Conservation (phyloP, 2,113 vertebrate species). For the Mesembrinibis cayennensis region DNA sequence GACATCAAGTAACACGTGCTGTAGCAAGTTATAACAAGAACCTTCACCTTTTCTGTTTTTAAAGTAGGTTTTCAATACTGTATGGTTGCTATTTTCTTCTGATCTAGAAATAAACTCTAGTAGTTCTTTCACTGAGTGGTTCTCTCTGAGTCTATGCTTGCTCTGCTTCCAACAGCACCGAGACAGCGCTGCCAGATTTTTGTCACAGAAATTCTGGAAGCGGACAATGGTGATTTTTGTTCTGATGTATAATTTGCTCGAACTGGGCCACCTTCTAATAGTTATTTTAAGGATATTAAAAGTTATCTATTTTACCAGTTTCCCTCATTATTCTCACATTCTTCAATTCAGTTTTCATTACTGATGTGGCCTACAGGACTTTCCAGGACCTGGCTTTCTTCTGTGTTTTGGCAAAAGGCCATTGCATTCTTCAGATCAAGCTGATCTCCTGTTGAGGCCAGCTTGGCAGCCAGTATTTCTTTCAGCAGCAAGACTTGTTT, state of each 20-base stretch:
- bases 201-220: background rate
- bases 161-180: background rate
- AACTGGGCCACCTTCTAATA: background rate
- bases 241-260: background rate
- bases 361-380: background rate
- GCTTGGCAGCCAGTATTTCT: background rate
- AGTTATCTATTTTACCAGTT: background rate
- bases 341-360: background rate
- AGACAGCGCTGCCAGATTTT: background rate
- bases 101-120: background rate
- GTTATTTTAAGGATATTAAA: background rate
- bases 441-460: background rate
- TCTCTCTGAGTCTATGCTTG: background rate
- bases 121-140: background rate
- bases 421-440: background rate
- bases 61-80: background rate
- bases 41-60: background rate
- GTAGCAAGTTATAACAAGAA: background rate
- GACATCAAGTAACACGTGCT: background rate
- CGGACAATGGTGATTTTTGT: background rate
- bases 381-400: background rate
- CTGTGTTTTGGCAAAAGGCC: background rate
- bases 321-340: background rate
- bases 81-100: background rate
- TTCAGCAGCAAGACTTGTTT: background rate